Evolutionary conservation across 2,113 vertebrate genomes (phyloP), one percentile per base, ranked within the genome.

Genomic region (Platysternon megacephalum): DNA sequence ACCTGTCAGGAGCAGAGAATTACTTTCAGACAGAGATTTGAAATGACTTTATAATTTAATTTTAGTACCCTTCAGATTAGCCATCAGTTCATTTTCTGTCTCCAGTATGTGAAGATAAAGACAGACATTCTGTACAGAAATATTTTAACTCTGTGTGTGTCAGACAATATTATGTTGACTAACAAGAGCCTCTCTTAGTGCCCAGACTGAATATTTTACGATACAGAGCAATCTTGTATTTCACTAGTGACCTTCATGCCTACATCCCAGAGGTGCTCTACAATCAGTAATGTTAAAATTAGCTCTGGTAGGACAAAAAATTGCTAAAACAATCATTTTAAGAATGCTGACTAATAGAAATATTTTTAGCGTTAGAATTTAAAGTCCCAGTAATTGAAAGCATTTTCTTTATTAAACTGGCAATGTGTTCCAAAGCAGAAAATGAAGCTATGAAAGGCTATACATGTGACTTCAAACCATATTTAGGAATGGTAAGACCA

Each of bases 241-340:
- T 93, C 49, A 82, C 3, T 89, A 87, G 79, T 0, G 10, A 88
- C 79, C 48, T 97, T 96, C 46, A 79, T 49, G 78, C 87, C 85
- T 88, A 49, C 42, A 44, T 94, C 46, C 79, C 44, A 78, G 78
- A 46, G 11, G 8, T 91, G 81, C 79, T 95, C 94, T 88, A 89
- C 35, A 91, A 42, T 91, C 24, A 87, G 82, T 56, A 55, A 95
- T 93, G 86, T 91, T 92, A 91, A 96, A 95, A 92, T 93, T 88
- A 89, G 26, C 61, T 46, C 44, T 85, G 26, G 72, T 55, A 90
- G 11, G 42, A 79, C 49, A 84, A 42, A 42, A 79, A 81, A 79
- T 86, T 55, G 61, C 35, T 93, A 80, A 91, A 84, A 85, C 14
- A 86, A 2, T 84, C 1, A n/a, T 42, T 91, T 96, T 81, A 96